A percentile compares a stretch with the other conserved stretches of the same genome.
phyloP scores from a whole-genome alignment of 1,140 invertebrate genomes.

The Manduca sexta region DNA sequence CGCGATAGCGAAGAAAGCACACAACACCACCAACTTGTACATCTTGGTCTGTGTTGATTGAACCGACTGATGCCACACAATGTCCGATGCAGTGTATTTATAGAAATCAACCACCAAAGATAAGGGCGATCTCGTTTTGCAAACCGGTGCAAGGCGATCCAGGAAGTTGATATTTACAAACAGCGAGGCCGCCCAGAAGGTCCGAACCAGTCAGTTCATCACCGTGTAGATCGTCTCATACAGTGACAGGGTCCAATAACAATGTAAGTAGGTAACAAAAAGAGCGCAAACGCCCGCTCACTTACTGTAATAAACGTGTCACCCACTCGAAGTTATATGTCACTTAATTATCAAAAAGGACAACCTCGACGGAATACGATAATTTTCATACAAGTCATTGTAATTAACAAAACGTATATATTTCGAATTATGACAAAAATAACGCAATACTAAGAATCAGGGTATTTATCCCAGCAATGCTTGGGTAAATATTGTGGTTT shows the following conservation, averaged over 20 bases:
- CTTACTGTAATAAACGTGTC: not conserved
- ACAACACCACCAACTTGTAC: slow-evolving; percentile 77
- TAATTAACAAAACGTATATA: too few relatives aligned
- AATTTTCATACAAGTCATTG: too few relatives aligned
- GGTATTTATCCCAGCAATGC: too few relatives aligned
- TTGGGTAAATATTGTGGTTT: too few relatives aligned
- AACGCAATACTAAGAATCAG: too few relatives aligned
- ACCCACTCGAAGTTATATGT: too few relatives aligned
- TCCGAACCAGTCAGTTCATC: slow-evolving; percentile 40
- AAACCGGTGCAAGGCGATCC: slow-evolving; percentile 58
- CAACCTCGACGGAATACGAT: too few relatives aligned
- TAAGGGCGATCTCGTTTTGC: slow-evolving; percentile 56
- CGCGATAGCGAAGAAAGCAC: slow-evolving; percentile 67
- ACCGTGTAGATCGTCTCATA: slow-evolving; percentile 18
- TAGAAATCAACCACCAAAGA: slow-evolving; percentile 48
- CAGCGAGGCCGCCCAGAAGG: slow-evolving; percentile 44
- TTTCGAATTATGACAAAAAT: too few relatives aligned
- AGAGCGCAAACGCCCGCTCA: not conserved
- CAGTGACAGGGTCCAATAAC: not conserved
- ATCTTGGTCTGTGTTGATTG: slow-evolving; percentile 69
- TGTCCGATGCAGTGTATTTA: slow-evolving; percentile 48
- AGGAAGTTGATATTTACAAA: slow-evolving; percentile 64
- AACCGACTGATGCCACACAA: slow-evolving; percentile 53
- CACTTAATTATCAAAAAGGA: too few relatives aligned
- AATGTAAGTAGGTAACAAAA: not conserved